phyloP scores from a whole-genome alignment of 2,888 invertebrate genomes.

The Enchytraeus crypticus region DNA sequence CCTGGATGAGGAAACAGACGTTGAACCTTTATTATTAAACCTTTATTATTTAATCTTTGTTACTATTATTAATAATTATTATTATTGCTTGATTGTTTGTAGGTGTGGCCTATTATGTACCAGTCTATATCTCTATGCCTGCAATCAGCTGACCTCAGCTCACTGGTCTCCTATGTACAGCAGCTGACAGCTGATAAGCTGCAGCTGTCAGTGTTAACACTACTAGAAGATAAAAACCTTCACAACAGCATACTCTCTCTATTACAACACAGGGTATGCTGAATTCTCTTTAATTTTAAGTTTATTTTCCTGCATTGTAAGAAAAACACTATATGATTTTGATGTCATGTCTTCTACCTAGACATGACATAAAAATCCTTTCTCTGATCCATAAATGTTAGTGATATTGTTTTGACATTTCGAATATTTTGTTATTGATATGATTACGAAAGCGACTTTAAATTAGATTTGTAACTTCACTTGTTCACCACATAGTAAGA shows the following conservation, averaged over 20 bases:
- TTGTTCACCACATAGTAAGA: too few relatives aligned
- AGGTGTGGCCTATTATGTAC: constrained; percentile 13
- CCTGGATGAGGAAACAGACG: too few relatives aligned
- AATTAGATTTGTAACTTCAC: too few relatives aligned
- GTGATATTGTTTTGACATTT: too few relatives aligned
- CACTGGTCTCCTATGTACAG: constrained; percentile 11
- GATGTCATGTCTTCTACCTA: too few relatives aligned
- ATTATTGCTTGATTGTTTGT: not conserved
- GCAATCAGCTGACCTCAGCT: constrained; percentile 6
- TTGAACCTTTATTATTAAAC: too few relatives aligned
- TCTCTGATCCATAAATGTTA: too few relatives aligned
- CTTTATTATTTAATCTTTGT: too few relatives aligned
- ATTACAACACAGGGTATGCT: constrained; percentile 20
- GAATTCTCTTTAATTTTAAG: not conserved
- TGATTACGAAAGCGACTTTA: too few relatives aligned
- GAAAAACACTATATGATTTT: not conserved
- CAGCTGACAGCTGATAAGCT: constrained; percentile 1
- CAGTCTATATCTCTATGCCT: not conserved
- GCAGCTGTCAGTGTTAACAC: not conserved
- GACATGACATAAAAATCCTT: too few relatives aligned
- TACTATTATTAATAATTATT: too few relatives aligned
- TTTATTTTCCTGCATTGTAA: not conserved
- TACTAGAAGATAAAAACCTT: not conserved
- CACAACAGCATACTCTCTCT: constrained; percentile 8
- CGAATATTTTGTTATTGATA: too few relatives aligned